phyloP scores from a whole-genome alignment of 2,797 vertebrate genomes.

The Uromys caudimaculatus region DNA sequence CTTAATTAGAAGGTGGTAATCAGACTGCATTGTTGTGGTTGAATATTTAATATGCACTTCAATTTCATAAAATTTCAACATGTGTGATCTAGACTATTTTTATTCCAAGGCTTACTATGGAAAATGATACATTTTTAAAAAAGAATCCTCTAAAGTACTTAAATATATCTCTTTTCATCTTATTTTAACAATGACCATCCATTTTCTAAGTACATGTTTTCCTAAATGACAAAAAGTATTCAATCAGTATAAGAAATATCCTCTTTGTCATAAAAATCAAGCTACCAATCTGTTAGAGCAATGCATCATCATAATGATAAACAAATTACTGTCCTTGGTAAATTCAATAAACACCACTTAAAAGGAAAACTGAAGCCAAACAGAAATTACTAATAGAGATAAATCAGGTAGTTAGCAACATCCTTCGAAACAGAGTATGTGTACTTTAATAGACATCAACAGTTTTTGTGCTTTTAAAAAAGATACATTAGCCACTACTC shows the following conservation, averaged over 20 bases:
- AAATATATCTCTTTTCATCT: constrained; percentile 32
- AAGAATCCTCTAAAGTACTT: constrained; percentile 37
- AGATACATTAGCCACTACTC: constrained; percentile 49
- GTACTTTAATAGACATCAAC: constrained; percentile 54
- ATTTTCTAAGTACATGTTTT: constrained; percentile 68
- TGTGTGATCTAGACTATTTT: constrained; percentile 23
- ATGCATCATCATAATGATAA: constrained; percentile 71
- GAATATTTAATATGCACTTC: neutral
- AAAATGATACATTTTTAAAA: constrained; percentile 44
- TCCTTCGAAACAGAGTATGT: constrained; percentile 57
- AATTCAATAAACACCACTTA: constrained; percentile 71
- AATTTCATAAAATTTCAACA: constrained; percentile 1
- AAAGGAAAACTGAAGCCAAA: constrained; percentile 61
- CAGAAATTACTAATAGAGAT: constrained; percentile 64
- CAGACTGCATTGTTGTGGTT: constrained; percentile 17
- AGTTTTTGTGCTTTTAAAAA: constrained; percentile 60
- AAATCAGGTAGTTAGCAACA: constrained; percentile 65
- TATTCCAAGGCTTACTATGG: neutral
- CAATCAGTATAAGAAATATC: constrained; percentile 38
- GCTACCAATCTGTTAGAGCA: constrained; percentile 48
- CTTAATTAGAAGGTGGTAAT: constrained; percentile 18
- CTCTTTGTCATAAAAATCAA: constrained; percentile 57
- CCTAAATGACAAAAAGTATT: constrained; percentile 59
- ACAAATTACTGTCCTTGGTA: constrained; percentile 66
- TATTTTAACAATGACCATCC: constrained; percentile 30